Percentiles rank a stretch among this genome's conserved stretches.
These are phyloP conservation scores for Thalassophryne amazonica DNA, from an alignment of 2,797 vertebrate species.

Conservation along the genomic window DNA sequence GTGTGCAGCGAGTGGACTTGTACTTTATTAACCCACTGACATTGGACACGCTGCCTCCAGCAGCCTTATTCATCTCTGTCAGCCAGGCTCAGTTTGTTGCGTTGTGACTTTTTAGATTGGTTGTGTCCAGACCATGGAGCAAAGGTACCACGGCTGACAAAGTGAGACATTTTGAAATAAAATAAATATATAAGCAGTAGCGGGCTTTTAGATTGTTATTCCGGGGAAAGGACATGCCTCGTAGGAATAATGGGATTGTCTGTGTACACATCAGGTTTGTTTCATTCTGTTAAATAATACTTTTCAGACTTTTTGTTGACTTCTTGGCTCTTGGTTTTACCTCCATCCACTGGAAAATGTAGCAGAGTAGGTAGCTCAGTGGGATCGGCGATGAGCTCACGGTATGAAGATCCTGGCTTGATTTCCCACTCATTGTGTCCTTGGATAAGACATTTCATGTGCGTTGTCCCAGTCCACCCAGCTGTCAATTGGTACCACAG, in stretches of 20 bases:
- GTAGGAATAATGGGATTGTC: conserved; percentile 44
- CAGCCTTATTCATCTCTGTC: conserved; percentile 49
- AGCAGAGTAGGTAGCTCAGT: no score
- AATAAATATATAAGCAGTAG: conserved; percentile 35
- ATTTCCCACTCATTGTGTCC: no score
- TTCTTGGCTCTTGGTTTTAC: no score
- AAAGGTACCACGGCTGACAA: conserved; percentile 52
- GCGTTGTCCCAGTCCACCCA: no score
- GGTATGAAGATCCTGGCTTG: no score
- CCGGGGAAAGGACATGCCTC: conserved; percentile 11
- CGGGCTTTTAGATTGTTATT: conserved; percentile 26
- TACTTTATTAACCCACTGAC: conserved; percentile 55
- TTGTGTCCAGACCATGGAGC: conserved; percentile 27
- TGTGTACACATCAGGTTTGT: conserved; percentile 28
- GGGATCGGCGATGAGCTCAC: no score
- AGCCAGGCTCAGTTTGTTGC: conserved; percentile 46
- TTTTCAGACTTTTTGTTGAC: no score
- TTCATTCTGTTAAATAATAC: conserved; percentile 36
- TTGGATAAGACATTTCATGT: no score
- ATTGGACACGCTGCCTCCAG: conserved; percentile 25
- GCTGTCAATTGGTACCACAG: no score
- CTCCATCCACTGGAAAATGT: conserved; percentile 5
- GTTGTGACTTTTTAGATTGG: conserved; percentile 53
- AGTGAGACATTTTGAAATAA: conserved; percentile 50
- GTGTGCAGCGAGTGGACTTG: not conserved